These are phyloP conservation scores for Antedon mediterranea DNA, from an alignment of 53 echinoderm and acorn worm genomes.

Conservation along the genomic window DNA sequence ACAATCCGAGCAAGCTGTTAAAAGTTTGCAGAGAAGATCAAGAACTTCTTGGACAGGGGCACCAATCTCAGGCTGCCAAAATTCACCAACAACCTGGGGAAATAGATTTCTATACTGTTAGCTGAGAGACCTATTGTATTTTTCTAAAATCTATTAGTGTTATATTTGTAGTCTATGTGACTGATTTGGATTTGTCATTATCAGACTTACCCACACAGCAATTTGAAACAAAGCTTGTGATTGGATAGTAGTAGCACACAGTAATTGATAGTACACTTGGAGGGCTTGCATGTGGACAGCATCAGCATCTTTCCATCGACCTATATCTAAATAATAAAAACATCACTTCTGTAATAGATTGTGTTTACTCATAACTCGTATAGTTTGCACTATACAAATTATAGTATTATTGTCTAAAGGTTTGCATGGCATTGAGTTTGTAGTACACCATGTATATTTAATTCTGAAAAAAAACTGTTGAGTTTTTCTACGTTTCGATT, in stretches of 20 bases:
- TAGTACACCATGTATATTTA: too few relatives aligned
- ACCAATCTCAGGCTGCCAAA: constrained; percentile 23
- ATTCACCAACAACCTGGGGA: constrained; percentile 68
- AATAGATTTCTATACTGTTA: not conserved
- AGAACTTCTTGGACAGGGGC: constrained; percentile 39
- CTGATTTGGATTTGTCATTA: too few relatives aligned
- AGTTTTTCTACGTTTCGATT: too few relatives aligned
- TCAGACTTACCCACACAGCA: constrained; percentile 62
- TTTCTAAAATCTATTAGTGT: not conserved
- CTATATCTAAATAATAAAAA: not conserved
- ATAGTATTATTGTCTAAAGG: too few relatives aligned
- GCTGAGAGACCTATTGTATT: too few relatives aligned
- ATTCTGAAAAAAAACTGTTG: too few relatives aligned
- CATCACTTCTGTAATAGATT: not conserved
- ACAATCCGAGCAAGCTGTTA: not conserved
- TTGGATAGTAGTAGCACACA: not conserved
- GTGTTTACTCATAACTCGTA: not conserved
- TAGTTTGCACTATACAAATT: too few relatives aligned
- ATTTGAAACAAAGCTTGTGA: constrained; percentile 34
- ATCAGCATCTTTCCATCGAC: not conserved
- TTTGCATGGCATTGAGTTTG: too few relatives aligned
- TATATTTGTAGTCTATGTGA: not conserved
- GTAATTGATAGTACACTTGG: not conserved
- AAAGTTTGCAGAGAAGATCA: constrained; percentile 16
- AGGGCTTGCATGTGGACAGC: not conserved